Percentiles rank a stretch among this genome's conserved stretches.
Evolutionary conservation across 1,140 invertebrate genomes (phyloP).

Genomic region (Rhopalosiphum maidis): DNA sequence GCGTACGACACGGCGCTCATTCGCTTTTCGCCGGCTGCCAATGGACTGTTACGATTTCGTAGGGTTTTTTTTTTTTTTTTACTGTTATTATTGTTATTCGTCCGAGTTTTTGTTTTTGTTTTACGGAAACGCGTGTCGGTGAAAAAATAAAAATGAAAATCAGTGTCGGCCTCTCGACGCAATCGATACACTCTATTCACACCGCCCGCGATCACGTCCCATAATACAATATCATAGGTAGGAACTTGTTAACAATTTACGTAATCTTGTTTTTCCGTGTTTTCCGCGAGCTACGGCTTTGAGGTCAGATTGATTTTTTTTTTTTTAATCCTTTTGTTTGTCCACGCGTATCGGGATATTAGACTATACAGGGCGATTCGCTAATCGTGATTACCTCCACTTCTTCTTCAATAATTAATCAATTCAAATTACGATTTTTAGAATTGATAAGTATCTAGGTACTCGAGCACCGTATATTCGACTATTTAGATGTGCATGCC

Average conservation of each 20-base stretch:
- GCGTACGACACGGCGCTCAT: background rate
- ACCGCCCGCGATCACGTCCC: background rate
- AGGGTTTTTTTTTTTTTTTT: conserved; percentile 1
- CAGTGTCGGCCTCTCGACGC: background rate
- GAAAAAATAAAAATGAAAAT: background rate
- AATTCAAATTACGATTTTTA: background rate
- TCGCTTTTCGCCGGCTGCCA: background rate
- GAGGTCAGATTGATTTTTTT: background rate
- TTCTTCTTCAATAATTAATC: background rate
- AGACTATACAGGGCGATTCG: background rate
- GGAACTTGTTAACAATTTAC: background rate
- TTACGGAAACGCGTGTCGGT: conserved; percentile 12
- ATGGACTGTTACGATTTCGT: background rate
- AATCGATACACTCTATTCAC: background rate
- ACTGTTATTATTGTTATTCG: background rate
- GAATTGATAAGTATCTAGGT: too few species aligned
- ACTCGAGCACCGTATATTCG: background rate
- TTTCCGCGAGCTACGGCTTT: background rate
- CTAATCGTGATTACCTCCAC: background rate
- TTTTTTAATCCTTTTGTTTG: background rate
- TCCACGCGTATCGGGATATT: background rate
- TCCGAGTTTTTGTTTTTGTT: background rate
- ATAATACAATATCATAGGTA: background rate
- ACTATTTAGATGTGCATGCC: background rate
- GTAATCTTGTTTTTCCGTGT: background rate